Conservation (phyloP, 1,140 invertebrate genomes). For the Notospermus geniculatus region DNA sequence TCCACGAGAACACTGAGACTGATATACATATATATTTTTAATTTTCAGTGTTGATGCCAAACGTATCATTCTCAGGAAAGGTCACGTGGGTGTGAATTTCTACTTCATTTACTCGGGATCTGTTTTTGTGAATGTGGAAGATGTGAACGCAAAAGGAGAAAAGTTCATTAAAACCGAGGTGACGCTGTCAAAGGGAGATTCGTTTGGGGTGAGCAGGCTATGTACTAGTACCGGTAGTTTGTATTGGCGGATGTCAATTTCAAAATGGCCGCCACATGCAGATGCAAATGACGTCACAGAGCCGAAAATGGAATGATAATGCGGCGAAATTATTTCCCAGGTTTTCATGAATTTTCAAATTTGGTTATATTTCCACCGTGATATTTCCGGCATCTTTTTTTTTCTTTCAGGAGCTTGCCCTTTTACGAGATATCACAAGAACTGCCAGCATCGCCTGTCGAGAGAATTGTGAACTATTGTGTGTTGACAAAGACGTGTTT, state of each 20-base stretch:
- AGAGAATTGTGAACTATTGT: slow-evolving; percentile 42
- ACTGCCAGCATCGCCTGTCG: slow-evolving; percentile 40
- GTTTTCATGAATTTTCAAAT: too few relatives aligned
- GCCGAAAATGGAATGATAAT: too few relatives aligned
- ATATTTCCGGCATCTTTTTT: too few relatives aligned
- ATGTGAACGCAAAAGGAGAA: slow-evolving; percentile 27
- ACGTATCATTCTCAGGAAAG: slow-evolving; percentile 40
- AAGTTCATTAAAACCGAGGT: slow-evolving; percentile 38
- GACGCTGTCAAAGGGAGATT: slow-evolving; percentile 36
- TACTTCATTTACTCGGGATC: slow-evolving; percentile 50
- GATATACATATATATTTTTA: neutral
- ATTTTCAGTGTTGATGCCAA: slow-evolving; percentile 34
- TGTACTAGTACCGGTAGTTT: too few relatives aligned
- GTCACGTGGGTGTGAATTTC: slow-evolving; percentile 46
- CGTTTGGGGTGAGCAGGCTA: slow-evolving; percentile 39
- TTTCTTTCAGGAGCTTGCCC: slow-evolving; percentile 37
- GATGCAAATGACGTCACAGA: too few relatives aligned
- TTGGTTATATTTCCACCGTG: too few relatives aligned
- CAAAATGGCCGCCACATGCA: too few relatives aligned
- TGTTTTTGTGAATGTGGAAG: slow-evolving; percentile 42
- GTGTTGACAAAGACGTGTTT: slow-evolving; percentile 45
- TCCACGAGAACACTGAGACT: neutral
- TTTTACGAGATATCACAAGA: slow-evolving; percentile 36
- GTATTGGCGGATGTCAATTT: too few relatives aligned
- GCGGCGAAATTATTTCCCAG: too few relatives aligned